Conservation (phyloP, 1,140 invertebrate species). For the Ceratina australensis region DNA sequence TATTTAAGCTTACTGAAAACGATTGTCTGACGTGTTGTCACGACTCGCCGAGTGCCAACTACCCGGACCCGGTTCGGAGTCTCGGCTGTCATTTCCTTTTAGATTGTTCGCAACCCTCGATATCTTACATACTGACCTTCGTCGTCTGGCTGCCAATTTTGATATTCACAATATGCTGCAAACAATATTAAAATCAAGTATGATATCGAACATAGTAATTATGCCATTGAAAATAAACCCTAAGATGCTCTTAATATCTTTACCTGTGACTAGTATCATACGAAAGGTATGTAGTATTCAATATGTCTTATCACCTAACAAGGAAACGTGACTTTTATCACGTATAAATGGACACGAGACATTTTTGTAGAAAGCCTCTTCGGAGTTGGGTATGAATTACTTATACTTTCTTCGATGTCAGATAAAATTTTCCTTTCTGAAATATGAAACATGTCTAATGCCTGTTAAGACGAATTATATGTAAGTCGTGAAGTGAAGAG, state of each 20-base stretch:
- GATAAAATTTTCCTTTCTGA: not conserved
- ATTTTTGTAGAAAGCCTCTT: not conserved
- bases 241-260: not conserved
- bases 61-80: too few species aligned
- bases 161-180: too few species aligned
- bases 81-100: too few species aligned
- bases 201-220: too few species aligned
- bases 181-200: too few species aligned
- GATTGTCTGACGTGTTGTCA: too few species aligned
- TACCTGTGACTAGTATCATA: not conserved
- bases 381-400: not conserved
- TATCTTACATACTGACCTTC: too few species aligned
- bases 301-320: constrained; percentile 1
- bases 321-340: constrained; percentile 5
- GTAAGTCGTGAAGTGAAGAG: not conserved
- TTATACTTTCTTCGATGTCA: not conserved
- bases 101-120: too few species aligned
- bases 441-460: not conserved
- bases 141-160: too few species aligned
- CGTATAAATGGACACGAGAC: not conserved
- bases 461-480: constrained; percentile 21
- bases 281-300: not conserved
- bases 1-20: too few species aligned
- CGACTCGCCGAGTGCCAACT: too few species aligned
- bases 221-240: too few species aligned